Percentiles rank a stretch among this genome's conserved stretches.
phyloP scores from a whole-genome alignment of 2,888 invertebrate genomes.

The Phania funesta region DNA sequence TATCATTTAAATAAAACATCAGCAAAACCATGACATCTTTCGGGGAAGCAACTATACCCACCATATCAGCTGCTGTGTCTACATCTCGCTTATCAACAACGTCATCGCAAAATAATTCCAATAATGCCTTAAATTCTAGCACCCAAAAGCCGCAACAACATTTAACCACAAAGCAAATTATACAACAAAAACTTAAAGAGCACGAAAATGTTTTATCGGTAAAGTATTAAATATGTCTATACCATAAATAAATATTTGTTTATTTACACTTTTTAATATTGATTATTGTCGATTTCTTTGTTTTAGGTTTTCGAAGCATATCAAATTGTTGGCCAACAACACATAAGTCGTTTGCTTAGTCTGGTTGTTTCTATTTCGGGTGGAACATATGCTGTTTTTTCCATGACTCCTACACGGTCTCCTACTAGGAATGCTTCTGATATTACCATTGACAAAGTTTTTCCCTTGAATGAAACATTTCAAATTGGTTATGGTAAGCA shows the following conservation, averaged over 20 bases:
- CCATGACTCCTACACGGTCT: slow-evolving; percentile 75
- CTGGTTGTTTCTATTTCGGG: slow-evolving; percentile 76
- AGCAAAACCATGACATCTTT: slow-evolving; percentile 56
- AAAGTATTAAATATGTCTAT: slow-evolving; percentile 61
- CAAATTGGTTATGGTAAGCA: slow-evolving; percentile 86
- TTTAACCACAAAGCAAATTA: slow-evolving; percentile 71
- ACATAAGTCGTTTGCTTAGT: slow-evolving; percentile 76
- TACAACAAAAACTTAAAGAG: slow-evolving; percentile 78
- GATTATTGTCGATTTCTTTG: slow-evolving; percentile 5
- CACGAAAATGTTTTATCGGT: slow-evolving; percentile 78
- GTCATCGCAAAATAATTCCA: slow-evolving; percentile 43
- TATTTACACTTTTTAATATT: slow-evolving; percentile 1
- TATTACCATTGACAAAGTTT: slow-evolving; percentile 88
- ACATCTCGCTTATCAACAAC: slow-evolving; percentile 53
- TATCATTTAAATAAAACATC: background rate
- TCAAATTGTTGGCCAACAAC: slow-evolving; percentile 78
- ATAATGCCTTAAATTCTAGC: slow-evolving; percentile 22
- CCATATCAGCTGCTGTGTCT: slow-evolving; percentile 72
- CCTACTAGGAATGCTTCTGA: slow-evolving; percentile 88
- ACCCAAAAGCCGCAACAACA: slow-evolving; percentile 26
- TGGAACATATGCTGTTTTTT: slow-evolving; percentile 78
- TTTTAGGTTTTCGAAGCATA: slow-evolving; percentile 78
- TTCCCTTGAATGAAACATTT: slow-evolving; percentile 90
- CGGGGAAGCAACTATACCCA: slow-evolving; percentile 67
- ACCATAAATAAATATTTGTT: background rate